A percentile compares a stretch with the other conserved stretches of the same genome.
These are phyloP conservation scores for Enteromius viviparus DNA, from an alignment of 2,797 vertebrate species.

Conservation along the genomic window DNA sequence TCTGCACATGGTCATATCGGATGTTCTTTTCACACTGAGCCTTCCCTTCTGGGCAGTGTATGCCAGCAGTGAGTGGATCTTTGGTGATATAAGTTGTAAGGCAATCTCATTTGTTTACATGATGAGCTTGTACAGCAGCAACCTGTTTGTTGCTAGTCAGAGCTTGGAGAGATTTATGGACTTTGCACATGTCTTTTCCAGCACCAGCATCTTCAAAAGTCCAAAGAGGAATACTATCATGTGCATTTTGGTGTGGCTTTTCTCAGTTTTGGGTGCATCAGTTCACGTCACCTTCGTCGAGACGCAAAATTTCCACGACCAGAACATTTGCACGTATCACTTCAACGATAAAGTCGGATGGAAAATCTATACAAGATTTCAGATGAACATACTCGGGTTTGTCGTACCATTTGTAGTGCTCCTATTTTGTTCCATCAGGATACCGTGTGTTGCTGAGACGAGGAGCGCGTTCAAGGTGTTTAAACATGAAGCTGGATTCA, in stretches of 20 bases:
- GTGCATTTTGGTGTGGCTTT: constrained; percentile 64
- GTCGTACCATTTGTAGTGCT: constrained; percentile 73
- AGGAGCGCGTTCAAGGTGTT: constrained; percentile 51
- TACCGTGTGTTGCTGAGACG: constrained; percentile 52
- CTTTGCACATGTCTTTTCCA: constrained; percentile 58
- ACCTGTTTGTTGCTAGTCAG: constrained; percentile 77
- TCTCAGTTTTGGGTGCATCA: constrained; percentile 68
- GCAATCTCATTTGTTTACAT: constrained; percentile 70
- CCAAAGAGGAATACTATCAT: constrained; percentile 48
- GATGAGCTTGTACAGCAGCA: constrained; percentile 75
- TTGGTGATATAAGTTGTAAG: constrained; percentile 71
- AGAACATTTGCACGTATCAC: constrained; percentile 65
- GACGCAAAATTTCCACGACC: constrained; percentile 45
- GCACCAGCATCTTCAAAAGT: constrained; percentile 32
- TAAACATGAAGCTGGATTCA: constrained; percentile 62
- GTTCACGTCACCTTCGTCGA: constrained; percentile 73
- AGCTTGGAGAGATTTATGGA: constrained; percentile 75
- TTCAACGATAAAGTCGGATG: constrained; percentile 67
- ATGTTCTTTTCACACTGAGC: constrained; percentile 73
- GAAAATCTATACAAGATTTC: constrained; percentile 72
- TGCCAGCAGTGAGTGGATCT: constrained; percentile 67
- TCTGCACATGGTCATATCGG: constrained; percentile 75
- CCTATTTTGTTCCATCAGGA: constrained; percentile 68
- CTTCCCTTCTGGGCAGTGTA: constrained; percentile 77
- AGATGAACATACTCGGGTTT: constrained; percentile 74